Evolutionary conservation across 2,113 vertebrate species (phyloP).

Genomic region (Lasiurus borealis): DNA sequence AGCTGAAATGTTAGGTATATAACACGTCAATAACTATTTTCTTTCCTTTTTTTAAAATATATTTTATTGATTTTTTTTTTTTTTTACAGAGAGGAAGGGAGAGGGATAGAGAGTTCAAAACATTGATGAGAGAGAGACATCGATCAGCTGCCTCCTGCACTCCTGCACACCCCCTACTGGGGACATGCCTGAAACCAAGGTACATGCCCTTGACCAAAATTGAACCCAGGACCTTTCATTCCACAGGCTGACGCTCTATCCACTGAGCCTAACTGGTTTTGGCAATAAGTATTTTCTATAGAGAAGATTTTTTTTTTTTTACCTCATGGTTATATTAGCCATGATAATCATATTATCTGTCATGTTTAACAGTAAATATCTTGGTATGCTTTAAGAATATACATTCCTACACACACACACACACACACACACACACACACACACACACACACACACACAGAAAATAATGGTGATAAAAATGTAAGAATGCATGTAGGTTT

Average conservation of each 20-base stretch:
- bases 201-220: no score
- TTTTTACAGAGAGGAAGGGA: no score
- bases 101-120: no score
- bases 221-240: no score
- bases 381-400: background rate
- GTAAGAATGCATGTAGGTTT: background rate
- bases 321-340: background rate
- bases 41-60: background rate
- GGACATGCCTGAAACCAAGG: no score
- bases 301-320: background rate
- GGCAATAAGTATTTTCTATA: background rate
- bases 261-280: no score
- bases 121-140: no score
- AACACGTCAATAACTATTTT: background rate
- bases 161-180: no score
- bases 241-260: no score
- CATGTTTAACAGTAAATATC: background rate
- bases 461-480: background rate
- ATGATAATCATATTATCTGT: background rate
- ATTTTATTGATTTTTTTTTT: no score
- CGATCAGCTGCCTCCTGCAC: no score
- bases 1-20: background rate
- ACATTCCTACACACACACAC: background rate
- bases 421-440: background rate
- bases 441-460: background rate